Percentiles rank a stretch among this genome's conserved stretches.
Conservation (phyloP, 2,797 vertebrate genomes). For the Helicolenus hilgendorfi region DNA sequence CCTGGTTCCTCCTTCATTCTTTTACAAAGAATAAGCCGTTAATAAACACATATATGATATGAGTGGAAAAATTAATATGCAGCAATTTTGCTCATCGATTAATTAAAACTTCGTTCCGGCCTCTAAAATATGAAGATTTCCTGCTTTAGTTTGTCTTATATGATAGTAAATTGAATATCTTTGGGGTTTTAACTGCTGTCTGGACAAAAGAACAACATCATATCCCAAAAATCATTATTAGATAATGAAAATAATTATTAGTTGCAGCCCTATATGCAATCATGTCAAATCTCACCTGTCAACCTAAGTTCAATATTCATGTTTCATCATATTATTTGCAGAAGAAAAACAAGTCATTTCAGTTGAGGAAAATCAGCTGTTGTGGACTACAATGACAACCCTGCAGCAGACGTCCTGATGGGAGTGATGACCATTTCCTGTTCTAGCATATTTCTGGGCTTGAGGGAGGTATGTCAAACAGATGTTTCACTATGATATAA, state of each 20-base stretch:
- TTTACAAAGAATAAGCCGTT: neutral
- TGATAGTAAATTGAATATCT: neutral
- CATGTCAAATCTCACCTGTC: neutral
- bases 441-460: conserved; percentile 48
- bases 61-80: neutral
- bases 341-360: neutral
- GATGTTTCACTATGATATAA: conserved; percentile 55
- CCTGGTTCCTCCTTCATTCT: neutral
- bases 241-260: neutral
- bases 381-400: conserved; percentile 3
- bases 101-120: neutral
- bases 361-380: conserved; percentile 1
- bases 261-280: neutral
- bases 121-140: neutral
- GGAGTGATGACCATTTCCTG: conserved; percentile 68
- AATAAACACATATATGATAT: neutral
- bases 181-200: neutral
- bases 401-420: conserved; percentile 29
- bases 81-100: neutral
- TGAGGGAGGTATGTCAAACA: conserved; percentile 56
- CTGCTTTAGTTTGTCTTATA: neutral
- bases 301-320: neutral
- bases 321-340: neutral
- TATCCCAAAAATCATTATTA: neutral
- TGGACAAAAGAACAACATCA: neutral